phyloP scores from a whole-genome alignment of 2,888 invertebrate species.

The Macrophya annulata region DNA sequence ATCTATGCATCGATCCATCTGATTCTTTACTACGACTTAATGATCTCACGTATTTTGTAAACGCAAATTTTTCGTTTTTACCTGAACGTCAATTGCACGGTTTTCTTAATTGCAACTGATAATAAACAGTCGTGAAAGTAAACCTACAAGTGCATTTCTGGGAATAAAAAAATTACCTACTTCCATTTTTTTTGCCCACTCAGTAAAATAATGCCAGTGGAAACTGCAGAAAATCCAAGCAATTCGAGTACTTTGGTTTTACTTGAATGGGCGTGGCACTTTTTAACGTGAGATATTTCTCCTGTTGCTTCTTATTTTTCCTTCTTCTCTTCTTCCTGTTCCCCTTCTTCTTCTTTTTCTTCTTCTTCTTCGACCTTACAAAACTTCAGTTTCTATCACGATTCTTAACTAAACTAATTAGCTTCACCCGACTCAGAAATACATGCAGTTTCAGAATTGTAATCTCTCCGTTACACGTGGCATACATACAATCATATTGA shows the following conservation, averaged over 20 bases:
- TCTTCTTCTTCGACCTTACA: background rate
- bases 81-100: too few species aligned
- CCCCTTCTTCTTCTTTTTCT: background rate
- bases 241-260: conserved; percentile 32
- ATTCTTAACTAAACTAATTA: background rate
- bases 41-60: background rate
- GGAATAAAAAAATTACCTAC: background rate
- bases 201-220: conserved; percentile 4
- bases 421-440: background rate
- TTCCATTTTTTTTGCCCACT: background rate
- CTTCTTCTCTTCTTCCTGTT: background rate
- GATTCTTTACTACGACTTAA: too few species aligned
- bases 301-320: background rate
- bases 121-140: background rate
- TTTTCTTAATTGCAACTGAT: background rate
- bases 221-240: conserved; percentile 5
- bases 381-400: background rate
- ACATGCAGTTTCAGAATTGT: background rate
- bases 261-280: conserved; percentile 40
- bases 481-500: background rate
- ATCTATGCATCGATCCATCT: too few species aligned
- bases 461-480: background rate
- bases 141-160: background rate
- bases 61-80: background rate
- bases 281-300: background rate